Evolutionary conservation across 2,888 invertebrate species (phyloP), one percentile per base, ranked within the genome.

Genomic region (Idaea dimidiata): DNA sequence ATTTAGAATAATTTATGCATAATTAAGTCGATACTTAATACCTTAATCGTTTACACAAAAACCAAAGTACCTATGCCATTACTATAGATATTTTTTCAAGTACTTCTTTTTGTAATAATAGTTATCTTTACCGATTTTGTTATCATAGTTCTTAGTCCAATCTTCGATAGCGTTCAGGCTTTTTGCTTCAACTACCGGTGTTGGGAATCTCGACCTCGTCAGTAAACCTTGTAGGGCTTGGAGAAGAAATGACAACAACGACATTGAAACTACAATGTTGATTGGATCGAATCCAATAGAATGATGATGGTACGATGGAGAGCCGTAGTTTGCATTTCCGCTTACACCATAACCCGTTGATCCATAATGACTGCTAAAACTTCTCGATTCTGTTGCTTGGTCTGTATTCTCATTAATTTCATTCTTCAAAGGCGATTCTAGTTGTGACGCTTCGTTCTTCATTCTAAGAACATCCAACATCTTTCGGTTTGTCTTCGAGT

Each of bases 251-350:
- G 93, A 92, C 17, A 93, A 74, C 0, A 93, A 76, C 4, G 93
- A 93, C 75, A 93, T 76, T 0, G 93, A 93, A 0, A 93, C 88
- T 0, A 93, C 84, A 31, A 93, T 91, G 68, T 93, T 93, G 59
- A 93, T 80, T 8, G 93, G 93, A 79, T 93, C 93, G 65, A 93
- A 90, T n/a, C 92, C 92, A 60, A 93, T 89, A 0, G 91, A 92
- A 72, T 93, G 92, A 65, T 93, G 93, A 68, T 93, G 91, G 67
- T 91, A 91, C 0, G 88, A 83, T 16, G 82, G 78, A 17, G 73
- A 60, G 17, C 80, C 85, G 68, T 86, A 86, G 66, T 84, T 88
- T 0, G 78, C 78, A 60, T 76, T 83, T 0, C 79, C 87, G 58
- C 84, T 89, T 0, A 74, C 79, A 54, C 89, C 90, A 66, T 84